Percentiles rank a stretch among this genome's conserved stretches.
Evolutionary conservation across 1,140 invertebrate genomes (phyloP).

Genomic region (Phymorhynchus buccinoides): DNA sequence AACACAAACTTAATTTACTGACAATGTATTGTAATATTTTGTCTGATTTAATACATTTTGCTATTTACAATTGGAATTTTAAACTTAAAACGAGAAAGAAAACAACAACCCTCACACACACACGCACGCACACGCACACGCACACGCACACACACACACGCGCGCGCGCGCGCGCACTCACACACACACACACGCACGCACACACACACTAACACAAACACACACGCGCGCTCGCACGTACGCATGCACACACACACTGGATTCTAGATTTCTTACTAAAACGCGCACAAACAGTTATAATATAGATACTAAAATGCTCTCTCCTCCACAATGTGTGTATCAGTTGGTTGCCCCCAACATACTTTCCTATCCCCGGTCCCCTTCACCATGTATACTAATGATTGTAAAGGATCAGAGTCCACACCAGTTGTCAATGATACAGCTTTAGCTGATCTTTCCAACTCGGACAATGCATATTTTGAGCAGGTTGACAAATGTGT

Average conservation of each 20-base stretch:
- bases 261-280: no score
- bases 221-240: slow-evolving; percentile 21
- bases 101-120: neutral
- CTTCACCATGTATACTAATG: neutral
- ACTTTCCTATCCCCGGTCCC: neutral
- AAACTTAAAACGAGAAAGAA: neutral
- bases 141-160: slow-evolving; percentile 34
- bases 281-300: slow-evolving; percentile 20
- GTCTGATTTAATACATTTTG: no score
- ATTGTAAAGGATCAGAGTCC: no score
- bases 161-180: slow-evolving; percentile 12
- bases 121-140: slow-evolving; percentile 34
- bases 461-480: no score
- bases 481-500: no score
- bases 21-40: neutral
- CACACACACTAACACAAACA: slow-evolving; percentile 16
- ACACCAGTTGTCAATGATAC: no score
- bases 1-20: neutral
- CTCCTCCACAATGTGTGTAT: neutral
- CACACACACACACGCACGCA: slow-evolving; percentile 22
- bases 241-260: slow-evolving; percentile 17
- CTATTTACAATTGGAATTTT: no score
- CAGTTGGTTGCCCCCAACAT: neutral
- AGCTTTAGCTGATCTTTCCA: no score
- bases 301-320: neutral